These are phyloP conservation scores for Colistium nudipinnis DNA, from an alignment of 2,113 vertebrate genomes.

Conservation along the genomic window DNA sequence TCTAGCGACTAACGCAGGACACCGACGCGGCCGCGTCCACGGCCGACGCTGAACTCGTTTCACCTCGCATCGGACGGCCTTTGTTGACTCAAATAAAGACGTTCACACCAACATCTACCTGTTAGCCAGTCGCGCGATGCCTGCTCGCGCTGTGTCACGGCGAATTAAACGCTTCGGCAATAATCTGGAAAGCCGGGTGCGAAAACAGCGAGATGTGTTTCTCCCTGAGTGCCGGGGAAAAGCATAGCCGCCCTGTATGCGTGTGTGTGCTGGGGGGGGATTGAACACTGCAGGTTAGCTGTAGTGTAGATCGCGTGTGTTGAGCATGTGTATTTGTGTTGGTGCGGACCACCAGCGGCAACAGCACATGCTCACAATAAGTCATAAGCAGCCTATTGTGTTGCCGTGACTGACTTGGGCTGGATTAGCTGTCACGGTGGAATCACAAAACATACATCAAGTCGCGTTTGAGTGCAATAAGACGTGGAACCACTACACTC, in stretches of 20 bases:
- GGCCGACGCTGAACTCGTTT: constrained; percentile 56
- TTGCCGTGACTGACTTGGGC: background rate
- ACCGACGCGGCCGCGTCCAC: constrained; percentile 1
- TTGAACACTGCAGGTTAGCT: constrained; percentile 39
- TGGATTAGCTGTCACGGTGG: constrained; percentile 2
- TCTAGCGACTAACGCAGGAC: constrained; percentile 49
- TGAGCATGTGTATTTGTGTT: constrained; percentile 8
- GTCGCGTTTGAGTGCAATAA: background rate
- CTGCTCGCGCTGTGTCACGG: accelerated
- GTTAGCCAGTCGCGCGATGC: background rate
- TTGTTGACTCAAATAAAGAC: constrained; percentile 45
- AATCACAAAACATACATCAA: constrained; percentile 7
- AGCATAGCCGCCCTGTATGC: constrained; percentile 39
- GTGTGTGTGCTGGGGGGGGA: too few species aligned
- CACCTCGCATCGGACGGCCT: constrained; percentile 48
- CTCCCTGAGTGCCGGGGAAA: constrained; percentile 20
- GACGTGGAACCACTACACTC: background rate
- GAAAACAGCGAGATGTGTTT: background rate
- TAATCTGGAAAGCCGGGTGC: background rate
- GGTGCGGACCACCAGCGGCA: background rate
- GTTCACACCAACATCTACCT: constrained; percentile 1
- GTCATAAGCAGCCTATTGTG: background rate
- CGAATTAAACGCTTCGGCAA: background rate
- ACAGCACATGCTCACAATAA: background rate
- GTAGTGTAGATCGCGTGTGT: constrained; percentile 17